Evolutionary conservation across 2,888 invertebrate species (phyloP), one percentile per base, ranked within the genome.

Genomic region (Halictus quadricinctus): DNA sequence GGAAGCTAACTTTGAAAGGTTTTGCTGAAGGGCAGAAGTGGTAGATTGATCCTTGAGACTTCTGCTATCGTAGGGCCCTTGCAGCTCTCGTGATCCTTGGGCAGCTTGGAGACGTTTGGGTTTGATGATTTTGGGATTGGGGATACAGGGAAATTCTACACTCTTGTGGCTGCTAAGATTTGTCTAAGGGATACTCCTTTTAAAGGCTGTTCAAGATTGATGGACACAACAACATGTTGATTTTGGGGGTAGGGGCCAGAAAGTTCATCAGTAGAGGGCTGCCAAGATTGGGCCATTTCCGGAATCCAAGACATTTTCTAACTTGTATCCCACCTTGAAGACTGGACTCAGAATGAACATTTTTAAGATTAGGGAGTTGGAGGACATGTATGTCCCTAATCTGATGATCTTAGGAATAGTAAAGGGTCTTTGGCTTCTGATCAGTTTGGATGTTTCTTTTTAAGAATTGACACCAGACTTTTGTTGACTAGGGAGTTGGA

Each of bases 111-210:
- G 50, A 8, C 8, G 0, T 54, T 43, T 43, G 43, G 21, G 21
- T 21, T 64, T 18, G 29, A 64, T 66, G 64, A 66, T 36, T 66
- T 29, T 66, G 1, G 25, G 25, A 25, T 25, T 13, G 25, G 0
- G 1, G 25, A 21, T 60, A 1, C 12, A n/a, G 25, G 12, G 1
- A 25, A 4, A 1, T 54, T 2, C 2, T 8, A 54, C 54, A 2
- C 8, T 21, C 10, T 3, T 21, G 8, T 10, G 21, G 21, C 54
- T 54, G 21, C 21, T 21, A 10, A 54, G 21, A 54, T 54, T 54
- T 21, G 54, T 54, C 21, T 54, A 1, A 21, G 0, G 0, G 2
- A 21, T 10, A n/a, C 21, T 0, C 0, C 1, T 1, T n/a, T n/a
- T 54, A 54, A 54, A 54, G 3, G n/a, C 2, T 10, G 10, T 43